These are phyloP conservation scores for Halotydeus destructor DNA, from an alignment of 1,140 invertebrate genomes.

Conservation along the genomic window DNA sequence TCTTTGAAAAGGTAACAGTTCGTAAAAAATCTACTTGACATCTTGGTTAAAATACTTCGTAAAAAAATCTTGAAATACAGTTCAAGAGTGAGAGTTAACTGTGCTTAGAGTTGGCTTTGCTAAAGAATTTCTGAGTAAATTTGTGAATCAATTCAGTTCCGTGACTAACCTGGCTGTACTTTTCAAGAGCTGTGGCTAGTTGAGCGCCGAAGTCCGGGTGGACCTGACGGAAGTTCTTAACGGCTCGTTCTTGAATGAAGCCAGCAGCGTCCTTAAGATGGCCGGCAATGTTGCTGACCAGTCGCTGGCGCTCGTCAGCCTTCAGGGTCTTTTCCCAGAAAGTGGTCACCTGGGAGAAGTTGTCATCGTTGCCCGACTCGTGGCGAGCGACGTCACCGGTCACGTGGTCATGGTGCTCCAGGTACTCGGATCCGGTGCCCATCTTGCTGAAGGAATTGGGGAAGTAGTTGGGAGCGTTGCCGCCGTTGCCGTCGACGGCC, in stretches of 20 bases:
- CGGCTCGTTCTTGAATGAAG: constrained; percentile 47
- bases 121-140: no score
- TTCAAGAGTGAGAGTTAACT: no score
- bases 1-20: no score
- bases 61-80: no score
- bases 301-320: constrained; percentile 41
- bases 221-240: constrained; percentile 27
- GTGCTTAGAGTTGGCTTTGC: no score
- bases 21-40: no score
- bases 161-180: no score
- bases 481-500: constrained; percentile 25
- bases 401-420: constrained; percentile 10
- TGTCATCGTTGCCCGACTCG: constrained; percentile 66
- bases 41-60: no score
- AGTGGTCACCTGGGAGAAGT: constrained; percentile 54
- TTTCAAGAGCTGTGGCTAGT: constrained; percentile 1
- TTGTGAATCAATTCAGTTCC: no score
- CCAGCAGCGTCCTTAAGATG: constrained; percentile 50
- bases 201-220: constrained; percentile 26
- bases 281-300: constrained; percentile 57
- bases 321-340: constrained; percentile 58
- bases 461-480: constrained; percentile 16
- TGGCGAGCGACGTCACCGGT: constrained; percentile 32
- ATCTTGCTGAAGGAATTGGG: constrained; percentile 12
- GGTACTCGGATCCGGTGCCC: constrained; percentile 6